Evolutionary conservation across 2,797 vertebrate species (phyloP), one percentile per base, ranked within the genome.

Genomic region (Acanthornis magna): DNA sequence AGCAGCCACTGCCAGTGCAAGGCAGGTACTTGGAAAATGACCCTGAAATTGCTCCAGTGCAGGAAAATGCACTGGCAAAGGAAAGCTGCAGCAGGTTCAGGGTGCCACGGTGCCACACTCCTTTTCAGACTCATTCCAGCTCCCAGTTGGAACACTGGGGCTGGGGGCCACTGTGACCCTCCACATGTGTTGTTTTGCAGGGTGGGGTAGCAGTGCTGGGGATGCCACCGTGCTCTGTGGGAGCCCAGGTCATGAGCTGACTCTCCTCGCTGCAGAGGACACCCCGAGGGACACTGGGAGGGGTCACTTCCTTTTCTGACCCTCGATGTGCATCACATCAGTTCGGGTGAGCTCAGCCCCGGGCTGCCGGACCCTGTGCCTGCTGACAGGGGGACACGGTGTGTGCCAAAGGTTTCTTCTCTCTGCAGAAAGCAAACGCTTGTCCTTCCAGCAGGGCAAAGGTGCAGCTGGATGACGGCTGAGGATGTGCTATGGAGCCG

Each of bases 401-500:
- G 4, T 36, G 13, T 18, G 29, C 55, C 29, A 13, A 58, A 85
- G 38, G 92, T 73, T 60, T 30, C 83, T 83, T 71, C 53, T 63
- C 0, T 1, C 30, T 85, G 86, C 62, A 71, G 91, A 92, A 89
- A 82, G 34, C 20, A 10, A 14, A 65, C 2, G 0, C 13, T 36
- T 2, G 0, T 78, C 76, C 43, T 86, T 43, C 70, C 5, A 11
- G 29, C 71, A 91, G 79, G 54, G 61, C 9, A 5, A 89, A 92
- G 63, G 93, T 79, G 57, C 48, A 5, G 95, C 91, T 92, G 95
- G 85, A 75, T 58, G 73, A 95, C 83, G 36, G 83, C 80, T 90
- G 89, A 95, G 95, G 95, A 88, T 93, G 96, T 97, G 97, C 97
- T 97, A 99, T 99, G 99, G 98, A 99, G 98, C 96, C 97, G 19